A percentile compares a stretch with the other conserved stretches of the same genome.
These are phyloP conservation scores for Microcebus jonahi DNA, from an alignment of 2,113 vertebrate genomes.

Conservation along the genomic window DNA sequence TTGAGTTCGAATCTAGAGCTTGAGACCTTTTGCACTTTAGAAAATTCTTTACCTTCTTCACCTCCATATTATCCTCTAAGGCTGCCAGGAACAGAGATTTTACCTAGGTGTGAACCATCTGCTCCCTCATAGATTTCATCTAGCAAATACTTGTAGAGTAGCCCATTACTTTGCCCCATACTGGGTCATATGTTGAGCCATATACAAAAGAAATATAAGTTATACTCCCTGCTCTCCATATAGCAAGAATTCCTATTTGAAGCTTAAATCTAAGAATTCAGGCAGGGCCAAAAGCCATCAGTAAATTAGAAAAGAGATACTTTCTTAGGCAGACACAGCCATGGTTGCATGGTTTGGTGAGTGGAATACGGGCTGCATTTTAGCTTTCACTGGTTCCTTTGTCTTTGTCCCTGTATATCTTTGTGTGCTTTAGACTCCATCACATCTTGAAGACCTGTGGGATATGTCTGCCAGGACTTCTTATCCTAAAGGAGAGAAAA, in stretches of 20 bases:
- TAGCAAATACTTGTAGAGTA: neutral
- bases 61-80: neutral
- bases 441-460: neutral
- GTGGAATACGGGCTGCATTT: neutral
- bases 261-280: neutral
- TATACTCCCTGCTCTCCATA: neutral
- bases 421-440: neutral
- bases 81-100: neutral
- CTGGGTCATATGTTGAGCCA: neutral
- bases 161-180: neutral
- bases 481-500: neutral
- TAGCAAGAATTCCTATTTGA: neutral
- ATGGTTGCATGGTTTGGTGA: neutral
- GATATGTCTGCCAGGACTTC: neutral
- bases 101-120: neutral
- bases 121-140: neutral
- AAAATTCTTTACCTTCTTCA: neutral
- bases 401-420: neutral
- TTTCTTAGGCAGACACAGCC: neutral
- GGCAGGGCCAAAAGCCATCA: neutral
- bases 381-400: neutral
- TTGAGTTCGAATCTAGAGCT: neutral
- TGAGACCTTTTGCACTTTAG: neutral
- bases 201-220: neutral
- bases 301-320: neutral